Base-by-base conservation (phyloP, 2,888 invertebrate species). In the Drosophila pseudotakahashii region DNA sequence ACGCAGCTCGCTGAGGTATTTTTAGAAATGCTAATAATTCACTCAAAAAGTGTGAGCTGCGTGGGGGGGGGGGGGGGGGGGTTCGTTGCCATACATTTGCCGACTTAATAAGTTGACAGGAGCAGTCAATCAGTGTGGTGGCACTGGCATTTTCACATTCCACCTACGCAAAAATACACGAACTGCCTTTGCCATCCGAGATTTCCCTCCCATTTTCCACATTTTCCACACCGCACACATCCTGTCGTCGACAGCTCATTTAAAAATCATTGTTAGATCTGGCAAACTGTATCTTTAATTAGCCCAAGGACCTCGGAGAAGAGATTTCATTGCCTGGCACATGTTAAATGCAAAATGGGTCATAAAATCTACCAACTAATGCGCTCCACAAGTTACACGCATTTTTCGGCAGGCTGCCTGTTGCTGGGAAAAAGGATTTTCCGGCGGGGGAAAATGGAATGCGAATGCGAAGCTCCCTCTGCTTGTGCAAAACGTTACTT, bases 81-180 rank as follows among this genome's bases (percentile, higher is more conserved):
- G 37, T n/a, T 16, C 48, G 47, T 11, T 7, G 19, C 62, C 48
- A 66, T 44, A 53, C 61, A 67, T 73, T 82, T 73, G 64, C 51
- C 51, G 77, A 85, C 77, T 85, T 85, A 88, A 85, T 82, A 88
- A 88, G 80, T 78, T 79, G 82, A 78, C 86, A 80, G 77, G 75
- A 76, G 72, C 81, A 60, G 66, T 80, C 87, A 86, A 69, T 83
- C 76, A 76, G 71, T 51, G 78, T 52, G 73, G 73, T 71, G 70
- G 54, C 69, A 54, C 55, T 34, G 34, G 34, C 11, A 11, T 34
- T 34, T 34, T 11, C 34, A 11, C 30, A 5, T 19, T 0, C 23
- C 55, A 13, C 54, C 36, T 34, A 51, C 54, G 48, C 71, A 23
- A n/a, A 37, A 13, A 36, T 4, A 7, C 23, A 53, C 52, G 42